Base-by-base conservation (phyloP, 2,113 vertebrate species). In the Dinomys branickii region DNA sequence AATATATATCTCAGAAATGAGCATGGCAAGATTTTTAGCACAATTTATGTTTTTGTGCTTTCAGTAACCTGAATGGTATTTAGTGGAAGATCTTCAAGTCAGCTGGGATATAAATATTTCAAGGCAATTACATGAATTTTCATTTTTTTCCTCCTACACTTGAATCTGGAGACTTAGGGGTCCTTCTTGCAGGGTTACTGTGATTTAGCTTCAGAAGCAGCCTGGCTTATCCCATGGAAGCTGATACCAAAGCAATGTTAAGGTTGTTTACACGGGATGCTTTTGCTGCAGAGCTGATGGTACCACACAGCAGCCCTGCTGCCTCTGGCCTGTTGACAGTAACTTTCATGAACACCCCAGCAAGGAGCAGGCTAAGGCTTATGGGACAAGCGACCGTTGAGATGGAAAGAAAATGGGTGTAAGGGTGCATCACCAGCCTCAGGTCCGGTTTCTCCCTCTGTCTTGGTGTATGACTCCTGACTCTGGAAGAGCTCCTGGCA, bases 231-330 rank as follows among this genome's bases (percentile, higher is more conserved):
- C 95, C 93, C 88, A 75, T 19, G 86, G 28, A 71, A 50, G 71
- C 69, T 0, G 0, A 80, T 63, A 94, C 54, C 65, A 59, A 59
- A 71, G 88, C 58, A 59, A 26, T 28, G 94, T 91, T 88, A 75
- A 85, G 97, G 98, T 97, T 98, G 98, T 99, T 98, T 98, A 98
- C 98, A 26, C 59, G 97, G 88, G 52, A 24, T 89, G 93, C 33
- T 93, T 98, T 97, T 99, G 98, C 98, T 98, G 98, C 98, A 98
- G 94, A 98, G 97, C 84, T 83, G 82, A 61, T 1, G 4, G 47
- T 82, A 86, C 90, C 92, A 61, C 95, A 47, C 17, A 97, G 97
- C 96, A 98, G 96, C 82, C 77, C 95, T 96, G 28, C 44, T 56
- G 95, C 80, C 83, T 95, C 91, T 75, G 73, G 0, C 83, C 6